Evolutionary conservation across 2,797 vertebrate species (phyloP).

Genomic region (Rhincodon typus): DNA sequence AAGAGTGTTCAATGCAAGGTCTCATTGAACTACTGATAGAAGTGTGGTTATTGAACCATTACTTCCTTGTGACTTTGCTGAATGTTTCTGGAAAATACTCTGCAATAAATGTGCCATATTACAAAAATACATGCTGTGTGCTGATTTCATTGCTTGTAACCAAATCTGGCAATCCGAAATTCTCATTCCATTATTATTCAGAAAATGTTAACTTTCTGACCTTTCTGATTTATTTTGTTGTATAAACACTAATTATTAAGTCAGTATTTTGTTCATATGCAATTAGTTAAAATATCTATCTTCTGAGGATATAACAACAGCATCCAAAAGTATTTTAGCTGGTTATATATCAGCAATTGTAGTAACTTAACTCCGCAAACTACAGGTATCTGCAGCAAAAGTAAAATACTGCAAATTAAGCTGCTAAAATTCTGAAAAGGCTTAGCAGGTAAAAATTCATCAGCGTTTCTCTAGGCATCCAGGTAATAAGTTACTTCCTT

Average conservation of each 20-base stretch:
- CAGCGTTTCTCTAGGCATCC: background rate
- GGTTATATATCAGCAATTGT: background rate
- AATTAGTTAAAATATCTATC: constrained; percentile 12
- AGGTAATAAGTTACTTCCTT: background rate
- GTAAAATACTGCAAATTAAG: background rate
- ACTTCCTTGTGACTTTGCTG: background rate
- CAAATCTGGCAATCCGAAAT: background rate
- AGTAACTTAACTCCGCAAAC: background rate
- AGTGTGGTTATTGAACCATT: background rate
- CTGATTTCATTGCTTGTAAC: background rate
- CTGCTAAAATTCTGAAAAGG: background rate
- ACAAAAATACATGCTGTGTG: background rate
- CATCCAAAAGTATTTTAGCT: background rate
- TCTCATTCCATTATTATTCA: background rate
- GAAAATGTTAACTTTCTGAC: background rate
- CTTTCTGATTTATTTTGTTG: background rate
- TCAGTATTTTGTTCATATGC: background rate
- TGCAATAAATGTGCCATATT: background rate
- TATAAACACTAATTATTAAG: background rate
- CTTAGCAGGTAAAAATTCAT: background rate
- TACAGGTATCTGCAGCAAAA: background rate
- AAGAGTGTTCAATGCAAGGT: background rate
- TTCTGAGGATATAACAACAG: background rate
- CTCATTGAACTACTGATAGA: background rate
- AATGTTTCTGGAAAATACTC: background rate